These are phyloP conservation scores for Brachymystax lenok DNA, from an alignment of 2,797 vertebrate species.

Conservation along the genomic window DNA sequence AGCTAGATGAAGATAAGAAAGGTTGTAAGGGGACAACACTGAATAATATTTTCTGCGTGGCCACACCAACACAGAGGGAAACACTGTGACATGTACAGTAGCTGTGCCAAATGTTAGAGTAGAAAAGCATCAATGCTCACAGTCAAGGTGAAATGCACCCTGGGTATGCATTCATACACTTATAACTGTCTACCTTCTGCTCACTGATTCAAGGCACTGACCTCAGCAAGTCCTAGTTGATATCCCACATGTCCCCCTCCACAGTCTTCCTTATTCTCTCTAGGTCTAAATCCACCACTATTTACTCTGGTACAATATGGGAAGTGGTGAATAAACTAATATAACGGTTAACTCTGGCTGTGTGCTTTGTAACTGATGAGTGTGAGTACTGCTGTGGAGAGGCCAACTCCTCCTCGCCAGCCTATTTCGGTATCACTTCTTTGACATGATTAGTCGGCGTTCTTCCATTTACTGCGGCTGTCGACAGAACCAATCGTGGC, in stretches of 20 bases:
- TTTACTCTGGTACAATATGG: neutral
- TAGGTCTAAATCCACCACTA: neutral
- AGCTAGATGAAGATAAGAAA: slow-evolving; percentile 60
- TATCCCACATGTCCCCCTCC: neutral
- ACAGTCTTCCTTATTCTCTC: neutral
- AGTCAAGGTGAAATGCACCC: slow-evolving; percentile 3
- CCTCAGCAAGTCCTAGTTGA: slow-evolving; percentile 21
- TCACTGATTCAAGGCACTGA: slow-evolving; percentile 16
- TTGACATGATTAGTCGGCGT: slow-evolving; percentile 18
- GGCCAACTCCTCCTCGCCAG: neutral
- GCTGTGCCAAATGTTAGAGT: slow-evolving; percentile 36
- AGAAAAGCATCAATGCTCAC: slow-evolving; percentile 12
- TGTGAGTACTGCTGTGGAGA: slow-evolving; percentile 10
- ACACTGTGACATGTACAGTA: slow-evolving; percentile 6
- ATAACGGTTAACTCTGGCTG: neutral
- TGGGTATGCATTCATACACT: neutral
- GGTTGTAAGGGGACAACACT: slow-evolving; percentile 64
- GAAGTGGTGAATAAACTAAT: neutral
- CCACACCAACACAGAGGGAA: slow-evolving; percentile 45
- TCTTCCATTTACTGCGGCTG: slow-evolving; percentile 15
- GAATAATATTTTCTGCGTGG: slow-evolving; percentile 62
- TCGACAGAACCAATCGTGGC: slow-evolving; percentile 15
- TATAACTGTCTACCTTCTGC: slow-evolving; percentile 4
- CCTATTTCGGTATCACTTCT: neutral
- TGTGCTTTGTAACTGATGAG: neutral